A percentile compares a stretch with the other conserved stretches of the same genome.
Evolutionary conservation across 1,140 invertebrate genomes (phyloP).

Genomic region (Heliothis virescens): DNA sequence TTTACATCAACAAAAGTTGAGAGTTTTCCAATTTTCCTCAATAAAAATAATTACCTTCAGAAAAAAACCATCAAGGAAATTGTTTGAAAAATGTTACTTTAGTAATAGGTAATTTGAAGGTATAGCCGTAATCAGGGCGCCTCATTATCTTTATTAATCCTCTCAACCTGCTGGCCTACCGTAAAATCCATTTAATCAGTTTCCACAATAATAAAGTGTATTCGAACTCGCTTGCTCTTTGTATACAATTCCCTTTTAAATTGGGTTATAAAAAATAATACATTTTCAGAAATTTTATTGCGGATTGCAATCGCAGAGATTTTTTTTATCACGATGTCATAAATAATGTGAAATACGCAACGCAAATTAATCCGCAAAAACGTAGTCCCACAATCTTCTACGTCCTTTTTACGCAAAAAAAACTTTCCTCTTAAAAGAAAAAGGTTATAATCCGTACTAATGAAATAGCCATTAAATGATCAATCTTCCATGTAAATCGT

Average conservation of each 20-base stretch:
- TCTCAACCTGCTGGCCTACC: not conserved
- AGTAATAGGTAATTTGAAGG: slow-evolving; percentile 1
- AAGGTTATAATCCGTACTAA: not conserved
- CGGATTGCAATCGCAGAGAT: too few relatives aligned
- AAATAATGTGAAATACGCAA: too few relatives aligned
- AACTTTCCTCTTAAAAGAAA: too few relatives aligned
- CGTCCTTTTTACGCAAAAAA: not conserved
- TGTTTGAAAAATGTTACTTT: not conserved
- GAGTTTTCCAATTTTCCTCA: too few relatives aligned
- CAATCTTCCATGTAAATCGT: slow-evolving; percentile 33
- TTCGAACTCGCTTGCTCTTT: slow-evolving; percentile 1
- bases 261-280: too few relatives aligned
- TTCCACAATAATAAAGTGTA: not conserved
- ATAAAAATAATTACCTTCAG: not conserved
- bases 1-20: too few relatives aligned
- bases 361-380: too few relatives aligned
- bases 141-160: slow-evolving; percentile 38
- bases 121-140: not conserved
- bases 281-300: too few relatives aligned
- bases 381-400: too few relatives aligned
- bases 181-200: slow-evolving; percentile 16
- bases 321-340: too few relatives aligned
- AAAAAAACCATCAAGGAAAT: not conserved
- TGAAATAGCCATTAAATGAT: slow-evolving; percentile 21
- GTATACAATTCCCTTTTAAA: not conserved